A percentile compares a stretch with the other conserved stretches of the same genome.
phyloP scores from a whole-genome alignment of 2,888 invertebrate genomes.

The Thysanoteuthis rhombus region DNA sequence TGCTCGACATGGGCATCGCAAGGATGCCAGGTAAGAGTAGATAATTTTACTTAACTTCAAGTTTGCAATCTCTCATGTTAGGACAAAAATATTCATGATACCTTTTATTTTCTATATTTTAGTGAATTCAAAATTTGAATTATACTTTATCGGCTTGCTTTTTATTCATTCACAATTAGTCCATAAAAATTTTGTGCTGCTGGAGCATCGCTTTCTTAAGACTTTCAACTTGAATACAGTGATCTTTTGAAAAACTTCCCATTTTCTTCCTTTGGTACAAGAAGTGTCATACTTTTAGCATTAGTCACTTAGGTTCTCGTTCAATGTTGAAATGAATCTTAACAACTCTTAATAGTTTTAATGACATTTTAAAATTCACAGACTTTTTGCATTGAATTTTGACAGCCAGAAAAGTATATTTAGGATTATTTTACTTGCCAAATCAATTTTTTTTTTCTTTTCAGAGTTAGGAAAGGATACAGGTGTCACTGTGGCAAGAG shows the following conservation, averaged over 20 bases:
- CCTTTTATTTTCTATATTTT: no score
- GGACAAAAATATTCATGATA: no score
- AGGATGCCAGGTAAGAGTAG: slow-evolving; percentile 80
- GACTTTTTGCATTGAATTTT: not conserved
- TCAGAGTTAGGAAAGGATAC: slow-evolving; percentile 81
- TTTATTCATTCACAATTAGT: not conserved
- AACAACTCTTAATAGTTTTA: not conserved
- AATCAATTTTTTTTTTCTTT: slow-evolving; percentile 55
- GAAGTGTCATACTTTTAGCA: no score
- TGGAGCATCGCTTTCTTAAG: not conserved
- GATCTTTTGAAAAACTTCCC: no score
- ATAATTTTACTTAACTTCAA: not conserved
- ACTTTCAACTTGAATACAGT: no score
- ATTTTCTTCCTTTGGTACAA: no score
- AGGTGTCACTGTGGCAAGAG: slow-evolving; percentile 87
- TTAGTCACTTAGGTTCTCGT: no score
- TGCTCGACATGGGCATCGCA: slow-evolving; percentile 86
- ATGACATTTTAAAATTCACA: not conserved
- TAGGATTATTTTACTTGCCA: not conserved
- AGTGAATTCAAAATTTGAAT: no score
- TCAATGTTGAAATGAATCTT: no score
- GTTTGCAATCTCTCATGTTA: no score
- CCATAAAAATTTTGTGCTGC: not conserved
- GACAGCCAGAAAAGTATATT: not conserved
- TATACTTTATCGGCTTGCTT: not conserved